Conservation (phyloP, 2,797 vertebrate genomes). For the Cyclopterus lumpus region DNA sequence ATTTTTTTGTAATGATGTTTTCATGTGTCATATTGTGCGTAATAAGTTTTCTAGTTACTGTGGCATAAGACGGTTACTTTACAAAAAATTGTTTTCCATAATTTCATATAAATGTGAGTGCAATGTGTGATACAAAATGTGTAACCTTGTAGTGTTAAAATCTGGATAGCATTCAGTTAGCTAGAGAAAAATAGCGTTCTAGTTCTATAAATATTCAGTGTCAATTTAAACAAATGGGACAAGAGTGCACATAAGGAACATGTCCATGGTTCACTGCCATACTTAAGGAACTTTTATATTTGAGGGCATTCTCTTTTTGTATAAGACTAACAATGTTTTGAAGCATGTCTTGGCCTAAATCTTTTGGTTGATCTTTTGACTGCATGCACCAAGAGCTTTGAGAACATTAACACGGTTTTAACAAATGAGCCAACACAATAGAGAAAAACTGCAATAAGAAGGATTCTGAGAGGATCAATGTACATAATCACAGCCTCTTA, state of each 20-base stretch:
- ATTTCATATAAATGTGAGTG: too few species aligned
- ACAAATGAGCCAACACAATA: neutral
- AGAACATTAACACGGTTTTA: neutral
- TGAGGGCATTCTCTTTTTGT: neutral
- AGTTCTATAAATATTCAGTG: too few species aligned
- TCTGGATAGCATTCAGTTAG: too few species aligned
- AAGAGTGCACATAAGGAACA: neutral
- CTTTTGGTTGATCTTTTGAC: neutral
- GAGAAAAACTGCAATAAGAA: neutral
- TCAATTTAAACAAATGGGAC: neutral
- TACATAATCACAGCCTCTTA: neutral
- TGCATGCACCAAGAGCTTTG: neutral
- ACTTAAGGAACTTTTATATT: neutral
- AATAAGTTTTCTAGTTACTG: too few species aligned
- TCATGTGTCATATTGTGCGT: too few species aligned
- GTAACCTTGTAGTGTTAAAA: too few species aligned
- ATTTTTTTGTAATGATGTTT: too few species aligned
- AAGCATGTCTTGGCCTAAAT: neutral
- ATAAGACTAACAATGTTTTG: neutral
- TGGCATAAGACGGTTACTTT: too few species aligned
- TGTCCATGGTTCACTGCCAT: neutral
- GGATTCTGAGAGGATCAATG: constrained; percentile 26
- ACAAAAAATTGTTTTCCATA: too few species aligned
- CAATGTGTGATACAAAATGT: too few species aligned
- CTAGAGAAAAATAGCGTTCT: too few species aligned